Base-by-base conservation (phyloP, 2,797 vertebrate species). In the Lutjanus argentimaculatus region DNA sequence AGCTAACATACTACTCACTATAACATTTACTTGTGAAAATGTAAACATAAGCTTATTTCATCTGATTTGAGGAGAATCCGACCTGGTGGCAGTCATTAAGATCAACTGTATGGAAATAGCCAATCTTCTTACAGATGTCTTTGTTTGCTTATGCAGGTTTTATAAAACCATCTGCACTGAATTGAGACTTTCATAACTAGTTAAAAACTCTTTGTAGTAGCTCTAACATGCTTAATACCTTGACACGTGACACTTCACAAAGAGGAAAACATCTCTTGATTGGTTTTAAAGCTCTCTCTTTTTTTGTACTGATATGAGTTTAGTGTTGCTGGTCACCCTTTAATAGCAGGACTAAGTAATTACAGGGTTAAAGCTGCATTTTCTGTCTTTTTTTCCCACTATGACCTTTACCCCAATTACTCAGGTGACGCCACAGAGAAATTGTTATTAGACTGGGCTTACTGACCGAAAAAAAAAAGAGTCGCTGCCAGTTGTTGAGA, bases 331-430 rank as follows among this genome's bases (percentile, higher is more conserved):
- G 17, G 9, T 48, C 17, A 22, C 16, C 0, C 16, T 58, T 13
- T 49, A 8, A 30, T 67, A 8, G 4, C 7, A 8, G 30, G 30
- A 36, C 30, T 4, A 36, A 36, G 2, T 62, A 65, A 77, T 82
- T 42, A 73, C 52, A 61, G 45, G 13, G 30, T 17, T 52, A 19
- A 67, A 30, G 48, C 19, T 16, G 8, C 11, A 13, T 58, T 58
- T 56, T 2, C 30, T 59, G 42, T 53, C 19, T 30, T 16, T 48
- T 40, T 36, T 65, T 17, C 63, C n/a, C n/a, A 42, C 7, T 45
- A 6, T 82, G 61, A 87, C 56, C 77, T 88, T 91, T 85, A 30
- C 22, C 49, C 76, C 67, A 81, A 57, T 73, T 80, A 71, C 45
- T 57, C 22, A 22, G 8, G 13, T 36, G 40, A 16, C 3, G 6